Conservation (phyloP, 1,140 invertebrate genomes). For the Nixonia krombeini region DNA sequence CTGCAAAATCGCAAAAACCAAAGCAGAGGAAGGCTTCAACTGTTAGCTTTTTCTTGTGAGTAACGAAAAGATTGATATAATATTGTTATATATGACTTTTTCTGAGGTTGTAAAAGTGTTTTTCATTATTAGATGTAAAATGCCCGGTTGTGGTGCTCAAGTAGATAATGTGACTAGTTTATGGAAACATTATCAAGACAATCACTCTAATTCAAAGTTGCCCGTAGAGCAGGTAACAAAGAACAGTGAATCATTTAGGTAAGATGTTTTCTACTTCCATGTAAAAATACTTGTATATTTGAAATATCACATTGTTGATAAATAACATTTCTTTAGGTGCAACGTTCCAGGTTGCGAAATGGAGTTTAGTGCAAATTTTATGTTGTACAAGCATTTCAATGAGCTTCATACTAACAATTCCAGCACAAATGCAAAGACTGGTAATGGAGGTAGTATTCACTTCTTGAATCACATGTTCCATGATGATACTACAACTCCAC, state of each 20-base stretch:
- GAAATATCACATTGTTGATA: too few relatives aligned
- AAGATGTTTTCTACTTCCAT: too few relatives aligned
- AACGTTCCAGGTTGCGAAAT: slow-evolving; percentile 60
- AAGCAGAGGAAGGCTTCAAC: slow-evolving; percentile 64
- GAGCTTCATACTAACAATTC: slow-evolving; percentile 58
- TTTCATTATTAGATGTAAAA: slow-evolving; percentile 61
- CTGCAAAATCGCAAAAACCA: slow-evolving; percentile 47
- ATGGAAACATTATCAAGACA: slow-evolving; percentile 70
- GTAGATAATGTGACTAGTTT: slow-evolving; percentile 63
- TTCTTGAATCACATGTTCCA: slow-evolving; percentile 58
- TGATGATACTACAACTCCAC: slow-evolving; percentile 53
- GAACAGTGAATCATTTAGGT: slow-evolving; percentile 63
- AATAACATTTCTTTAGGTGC: slow-evolving; percentile 61
- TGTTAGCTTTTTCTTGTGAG: slow-evolving; percentile 69
- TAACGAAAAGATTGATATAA: too few relatives aligned
- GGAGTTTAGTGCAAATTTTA: slow-evolving; percentile 59
- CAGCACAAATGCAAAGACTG: slow-evolving; percentile 65
- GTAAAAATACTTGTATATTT: too few relatives aligned
- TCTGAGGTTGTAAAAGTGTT: too few relatives aligned
- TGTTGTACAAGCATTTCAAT: slow-evolving; percentile 63
- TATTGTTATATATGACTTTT: too few relatives aligned
- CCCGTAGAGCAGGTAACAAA: slow-evolving; percentile 53
- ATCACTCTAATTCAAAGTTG: slow-evolving; percentile 66
- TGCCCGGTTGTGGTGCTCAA: slow-evolving; percentile 66
- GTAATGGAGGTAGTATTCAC: slow-evolving; percentile 60